Evolutionary conservation across 2,888 invertebrate genomes (phyloP), one percentile per base, ranked within the genome.

Genomic region (Andrena marginata): DNA sequence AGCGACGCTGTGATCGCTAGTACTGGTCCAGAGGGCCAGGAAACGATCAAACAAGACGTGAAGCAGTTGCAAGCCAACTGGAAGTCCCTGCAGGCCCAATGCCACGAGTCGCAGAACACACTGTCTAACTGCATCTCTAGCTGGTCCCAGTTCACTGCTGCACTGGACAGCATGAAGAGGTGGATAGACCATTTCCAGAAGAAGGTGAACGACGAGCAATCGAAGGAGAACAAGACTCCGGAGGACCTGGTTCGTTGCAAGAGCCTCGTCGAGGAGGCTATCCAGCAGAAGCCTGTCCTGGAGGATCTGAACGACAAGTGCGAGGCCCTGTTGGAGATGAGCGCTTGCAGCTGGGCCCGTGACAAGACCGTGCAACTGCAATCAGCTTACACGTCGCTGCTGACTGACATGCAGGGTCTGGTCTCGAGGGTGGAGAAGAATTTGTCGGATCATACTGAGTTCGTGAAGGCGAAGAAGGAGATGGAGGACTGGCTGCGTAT

Each of bases 351-450:
- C 23, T 97, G 97, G 95, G 97, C 98, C 0, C 96, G 98, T 29
- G 98, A 98, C 91, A 97, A 97, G 93, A 97, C 98, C 2, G 97
- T 98, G 0, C 97, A 97, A 90, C 94, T 97, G 0, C 98, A 98
- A 94, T 96, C 97, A 2, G 96, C 96, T 77, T 98, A 98, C 91
- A 97, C 97, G 0, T 96, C 96, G 85, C 93, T 98, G 16, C 93
- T 98, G 35, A 97, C 97, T 0, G 96, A 96, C 84, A 96, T 97
- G 35, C 98, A 98, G 95, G 97, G 96, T 77, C 95, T 98, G 56
- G 97, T 98, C 26, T 97, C 97, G 1, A 97, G 97, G 92, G 97
- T 98, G 13, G 98, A 99, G 92, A 98, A 98, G 95, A 98, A 97
- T 93, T 95, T 99, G 0, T 97, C 97, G 0, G 98, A 98, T 93